Evolutionary conservation across 1,140 invertebrate species (phyloP).

Genomic region (Phthorimaea operculella): DNA sequence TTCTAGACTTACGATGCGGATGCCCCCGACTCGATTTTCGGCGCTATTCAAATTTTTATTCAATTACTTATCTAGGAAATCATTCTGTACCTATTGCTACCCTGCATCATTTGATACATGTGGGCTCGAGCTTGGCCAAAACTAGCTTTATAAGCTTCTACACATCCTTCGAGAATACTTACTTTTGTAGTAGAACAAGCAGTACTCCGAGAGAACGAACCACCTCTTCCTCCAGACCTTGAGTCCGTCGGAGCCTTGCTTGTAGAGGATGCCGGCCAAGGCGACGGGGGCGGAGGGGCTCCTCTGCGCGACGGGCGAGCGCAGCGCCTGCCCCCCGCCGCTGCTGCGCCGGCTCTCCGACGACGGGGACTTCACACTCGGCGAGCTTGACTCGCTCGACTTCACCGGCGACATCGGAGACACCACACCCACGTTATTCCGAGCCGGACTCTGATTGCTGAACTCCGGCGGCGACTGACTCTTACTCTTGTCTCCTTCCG

Average conservation of each 20-base stretch:
- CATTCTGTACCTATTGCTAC: no score
- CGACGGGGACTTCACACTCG: constrained; percentile 65
- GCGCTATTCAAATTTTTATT: no score
- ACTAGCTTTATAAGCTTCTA: no score
- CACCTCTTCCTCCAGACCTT: constrained; percentile 96
- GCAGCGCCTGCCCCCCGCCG: constrained; percentile 70
- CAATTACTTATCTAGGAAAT: no score
- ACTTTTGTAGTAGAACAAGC: constrained; percentile 96
- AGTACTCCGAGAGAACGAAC: constrained; percentile 95
- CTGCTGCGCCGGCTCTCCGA: constrained; percentile 73
- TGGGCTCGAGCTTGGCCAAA: no score
- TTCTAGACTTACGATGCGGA: no score
- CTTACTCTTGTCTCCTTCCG: constrained; percentile 41
- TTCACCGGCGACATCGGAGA: constrained; percentile 60
- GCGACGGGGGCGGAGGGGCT: constrained; percentile 83
- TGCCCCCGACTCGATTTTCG: no score
- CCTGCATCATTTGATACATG: no score
- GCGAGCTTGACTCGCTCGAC: constrained; percentile 61
- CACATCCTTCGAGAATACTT: constrained; percentile 51
- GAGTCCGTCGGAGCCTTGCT: constrained; percentile 90
- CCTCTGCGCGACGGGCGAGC: constrained; percentile 82
- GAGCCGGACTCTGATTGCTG: constrained; percentile 33
- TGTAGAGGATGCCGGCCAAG: constrained; percentile 89
- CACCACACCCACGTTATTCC: constrained; percentile 33
- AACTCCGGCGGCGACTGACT: constrained; percentile 45